phyloP scores from a whole-genome alignment of 2,113 vertebrate species.

The Oryzias curvinotus region DNA sequence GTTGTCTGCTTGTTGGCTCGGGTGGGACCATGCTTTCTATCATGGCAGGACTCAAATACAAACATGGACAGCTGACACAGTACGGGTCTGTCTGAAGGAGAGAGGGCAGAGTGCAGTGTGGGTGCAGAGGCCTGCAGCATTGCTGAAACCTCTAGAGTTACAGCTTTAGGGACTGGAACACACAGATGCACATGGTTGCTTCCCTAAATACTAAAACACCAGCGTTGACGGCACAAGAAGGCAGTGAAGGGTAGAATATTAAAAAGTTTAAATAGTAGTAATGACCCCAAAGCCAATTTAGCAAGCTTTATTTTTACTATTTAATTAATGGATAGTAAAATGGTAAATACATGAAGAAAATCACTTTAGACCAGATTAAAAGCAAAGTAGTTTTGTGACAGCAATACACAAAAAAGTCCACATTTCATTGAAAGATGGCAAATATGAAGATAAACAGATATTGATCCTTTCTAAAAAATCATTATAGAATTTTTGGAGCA shows the following conservation, averaged over 20 bases:
- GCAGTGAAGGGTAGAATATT: not conserved
- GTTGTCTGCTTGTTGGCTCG: conserved; percentile 49
- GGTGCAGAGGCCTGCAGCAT: conserved; percentile 25
- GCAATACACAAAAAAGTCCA: too few species aligned
- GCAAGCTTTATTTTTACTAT: too few species aligned
- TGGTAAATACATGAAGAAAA: too few species aligned
- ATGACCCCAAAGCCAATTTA: too few species aligned
- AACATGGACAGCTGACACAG: conserved; percentile 67
- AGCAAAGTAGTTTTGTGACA: too few species aligned
- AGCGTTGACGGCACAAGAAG: conserved; percentile 1
- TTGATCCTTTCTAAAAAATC: too few species aligned
- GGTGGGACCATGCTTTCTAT: conserved; percentile 47
- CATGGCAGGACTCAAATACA: conserved; percentile 76
- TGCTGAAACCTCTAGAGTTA: conserved; percentile 23
- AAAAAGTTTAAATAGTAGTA: not conserved
- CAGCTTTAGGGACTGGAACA: conserved; percentile 21
- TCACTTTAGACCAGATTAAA: too few species aligned
- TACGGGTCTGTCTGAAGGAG: conserved; percentile 68
- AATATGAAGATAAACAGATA: too few species aligned
- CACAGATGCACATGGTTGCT: conserved; percentile 3
- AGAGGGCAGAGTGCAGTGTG: conserved; percentile 52
- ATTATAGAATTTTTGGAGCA: too few species aligned
- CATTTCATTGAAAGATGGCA: too few species aligned
- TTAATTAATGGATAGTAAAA: too few species aligned
- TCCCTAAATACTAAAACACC: conserved; percentile 5